phyloP scores from a whole-genome alignment of 2,113 vertebrate species.

The Malaclemys terrapin region DNA sequence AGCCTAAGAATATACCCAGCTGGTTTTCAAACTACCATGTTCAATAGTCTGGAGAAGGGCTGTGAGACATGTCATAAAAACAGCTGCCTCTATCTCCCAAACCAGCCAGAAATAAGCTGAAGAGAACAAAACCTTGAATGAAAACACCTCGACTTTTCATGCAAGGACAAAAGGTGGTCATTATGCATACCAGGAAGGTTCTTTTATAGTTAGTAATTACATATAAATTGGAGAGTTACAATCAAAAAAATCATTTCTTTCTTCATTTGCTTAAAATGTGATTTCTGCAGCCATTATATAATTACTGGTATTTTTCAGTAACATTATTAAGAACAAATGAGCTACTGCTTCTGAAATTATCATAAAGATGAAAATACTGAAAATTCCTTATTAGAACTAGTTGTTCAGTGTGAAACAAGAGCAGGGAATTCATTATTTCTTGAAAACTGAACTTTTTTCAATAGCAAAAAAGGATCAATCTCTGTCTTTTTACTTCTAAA shows the following conservation, averaged over 20 bases:
- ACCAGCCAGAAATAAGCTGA: conserved; percentile 84
- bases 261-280: conserved; percentile 85
- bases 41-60: conserved; percentile 74
- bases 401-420: conserved; percentile 52
- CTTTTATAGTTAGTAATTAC: conserved; percentile 87
- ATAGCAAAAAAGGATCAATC: conserved; percentile 49
- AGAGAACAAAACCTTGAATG: conserved; percentile 85
- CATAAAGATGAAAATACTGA: conserved; percentile 79
- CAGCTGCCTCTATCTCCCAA: conserved; percentile 83
- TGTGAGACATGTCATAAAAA: conserved; percentile 78
- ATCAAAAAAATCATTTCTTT: conserved; percentile 83
- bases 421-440: conserved; percentile 45
- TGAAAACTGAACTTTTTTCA: conserved; percentile 70
- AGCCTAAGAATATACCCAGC: conserved; percentile 78
- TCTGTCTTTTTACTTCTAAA: conserved; percentile 42
- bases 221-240: conserved; percentile 84
- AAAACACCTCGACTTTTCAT: conserved; percentile 87
- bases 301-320: conserved; percentile 85
- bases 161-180: conserved; percentile 85
- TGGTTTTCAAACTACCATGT: conserved; percentile 78
- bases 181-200: conserved; percentile 88
- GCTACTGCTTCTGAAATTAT: conserved; percentile 78
- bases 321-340: conserved; percentile 81
- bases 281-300: conserved; percentile 85
- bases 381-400: conserved; percentile 76